Conservation (phyloP, 2,797 vertebrate genomes). For the Tokudaia muenninki region DNA sequence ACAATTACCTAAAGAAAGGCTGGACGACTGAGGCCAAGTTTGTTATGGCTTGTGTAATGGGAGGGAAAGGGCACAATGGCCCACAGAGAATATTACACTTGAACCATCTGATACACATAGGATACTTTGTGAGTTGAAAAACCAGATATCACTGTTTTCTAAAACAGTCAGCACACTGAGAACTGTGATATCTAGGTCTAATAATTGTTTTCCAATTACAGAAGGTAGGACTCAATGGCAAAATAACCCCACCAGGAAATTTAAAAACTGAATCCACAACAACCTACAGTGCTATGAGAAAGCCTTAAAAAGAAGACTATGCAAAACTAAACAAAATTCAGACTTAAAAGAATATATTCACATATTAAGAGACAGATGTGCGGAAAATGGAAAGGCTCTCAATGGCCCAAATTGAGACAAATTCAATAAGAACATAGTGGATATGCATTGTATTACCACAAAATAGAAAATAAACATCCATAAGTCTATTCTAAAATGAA, state of each 20-base stretch:
- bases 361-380: not conserved
- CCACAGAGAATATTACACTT: not conserved
- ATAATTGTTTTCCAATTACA: too few species aligned
- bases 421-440: not conserved
- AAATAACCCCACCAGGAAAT: not conserved
- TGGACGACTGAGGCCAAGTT: not conserved
- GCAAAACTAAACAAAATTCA: not conserved
- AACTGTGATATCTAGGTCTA: not conserved
- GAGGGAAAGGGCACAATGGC: not conserved
- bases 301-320: not conserved
- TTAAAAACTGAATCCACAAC: not conserved
- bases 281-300: not conserved
- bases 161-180: rapidly evolving
- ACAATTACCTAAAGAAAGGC: not conserved
- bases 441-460: not conserved
- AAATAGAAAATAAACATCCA: not conserved
- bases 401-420: not conserved
- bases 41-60: not conserved
- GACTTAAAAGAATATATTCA: not conserved
- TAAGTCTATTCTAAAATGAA: not conserved
- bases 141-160: not conserved
- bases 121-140: not conserved
- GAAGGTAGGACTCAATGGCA: not conserved
- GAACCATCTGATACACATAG: not conserved
- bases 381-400: not conserved